phyloP scores from a whole-genome alignment of 2,888 invertebrate species.

The Gari tellinella region DNA sequence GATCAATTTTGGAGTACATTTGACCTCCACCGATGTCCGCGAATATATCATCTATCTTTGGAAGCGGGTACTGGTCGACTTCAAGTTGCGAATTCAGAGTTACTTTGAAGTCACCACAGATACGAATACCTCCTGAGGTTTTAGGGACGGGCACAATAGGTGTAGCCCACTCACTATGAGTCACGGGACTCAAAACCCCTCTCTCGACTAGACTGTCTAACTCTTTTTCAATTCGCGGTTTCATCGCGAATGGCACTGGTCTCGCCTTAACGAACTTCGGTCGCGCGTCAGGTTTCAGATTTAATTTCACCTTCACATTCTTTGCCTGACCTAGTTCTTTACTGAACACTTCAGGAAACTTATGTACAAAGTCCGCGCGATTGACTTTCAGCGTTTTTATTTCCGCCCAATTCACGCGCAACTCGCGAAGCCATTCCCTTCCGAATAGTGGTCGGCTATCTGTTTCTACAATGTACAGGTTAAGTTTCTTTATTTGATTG shows the following conservation, averaged over 20 bases:
- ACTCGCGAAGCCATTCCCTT: slow-evolving; percentile 39
- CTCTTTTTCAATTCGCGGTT: slow-evolving; percentile 50
- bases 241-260: slow-evolving; percentile 51
- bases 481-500: slow-evolving; percentile 1
- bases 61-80: slow-evolving; percentile 71
- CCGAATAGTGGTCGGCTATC: slow-evolving; percentile 46
- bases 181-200: slow-evolving; percentile 44
- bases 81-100: slow-evolving; percentile 69
- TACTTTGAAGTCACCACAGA: slow-evolving; percentile 72
- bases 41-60: slow-evolving; percentile 69
- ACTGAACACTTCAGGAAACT: slow-evolving; percentile 22
- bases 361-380: slow-evolving; percentile 3
- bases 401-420: slow-evolving; percentile 31
- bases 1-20: slow-evolving; percentile 65
- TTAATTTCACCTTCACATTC: slow-evolving; percentile 29
- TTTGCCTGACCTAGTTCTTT: slow-evolving; percentile 25
- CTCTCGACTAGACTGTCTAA: slow-evolving; percentile 30
- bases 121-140: slow-evolving; percentile 46
- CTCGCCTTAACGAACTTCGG: slow-evolving; percentile 53
- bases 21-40: slow-evolving; percentile 48
- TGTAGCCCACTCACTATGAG: slow-evolving; percentile 63
- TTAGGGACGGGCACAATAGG: slow-evolving; percentile 62
- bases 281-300: slow-evolving; percentile 23
- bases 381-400: slow-evolving; percentile 27
- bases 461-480: slow-evolving; percentile 41